Percentiles rank a stretch among this genome's conserved stretches.
Evolutionary conservation across 2,888 invertebrate species (phyloP).

Genomic region (Auanema sp.): DNA sequence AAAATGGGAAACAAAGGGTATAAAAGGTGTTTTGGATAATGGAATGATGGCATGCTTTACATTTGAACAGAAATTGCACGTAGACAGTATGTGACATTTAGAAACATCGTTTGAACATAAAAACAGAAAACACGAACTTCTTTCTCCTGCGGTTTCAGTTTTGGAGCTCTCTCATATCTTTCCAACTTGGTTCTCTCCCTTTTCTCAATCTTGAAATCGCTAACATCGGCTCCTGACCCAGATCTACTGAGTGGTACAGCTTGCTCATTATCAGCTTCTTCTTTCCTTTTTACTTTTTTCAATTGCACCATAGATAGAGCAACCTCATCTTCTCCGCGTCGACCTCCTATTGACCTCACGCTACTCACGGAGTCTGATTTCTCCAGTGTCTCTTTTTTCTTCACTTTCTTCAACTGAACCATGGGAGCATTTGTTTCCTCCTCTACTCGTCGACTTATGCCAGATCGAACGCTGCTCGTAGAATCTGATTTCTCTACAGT

Average conservation of each 20-base stretch:
- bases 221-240: slow-evolving; percentile 25
- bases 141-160: slow-evolving; percentile 18
- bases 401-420: slow-evolving; percentile 54
- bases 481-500: slow-evolving; percentile 34
- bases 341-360: slow-evolving; percentile 29
- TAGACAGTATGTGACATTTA: too few species aligned
- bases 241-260: slow-evolving; percentile 9
- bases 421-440: slow-evolving; percentile 20
- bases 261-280: slow-evolving; percentile 11
- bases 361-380: slow-evolving; percentile 35
- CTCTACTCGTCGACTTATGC: slow-evolving; percentile 1
- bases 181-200: slow-evolving; percentile 37
- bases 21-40: background rate
- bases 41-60: slow-evolving; percentile 1
- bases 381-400: slow-evolving; percentile 40
- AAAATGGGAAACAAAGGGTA: slow-evolving; percentile 4
- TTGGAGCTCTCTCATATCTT: slow-evolving; percentile 30
- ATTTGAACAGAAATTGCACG: too few species aligned
- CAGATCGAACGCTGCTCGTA: slow-evolving; percentile 29
- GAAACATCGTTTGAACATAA: background rate
- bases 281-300: slow-evolving; percentile 45
- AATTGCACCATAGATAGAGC: slow-evolving; percentile 24
- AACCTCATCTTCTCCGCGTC: slow-evolving; percentile 7
- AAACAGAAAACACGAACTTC: slow-evolving; percentile 13
- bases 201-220: slow-evolving; percentile 39